Percentiles rank a stretch among this genome's conserved stretches.
These are phyloP conservation scores for Sander lucioperca DNA, from an alignment of 2,113 vertebrate genomes.

Conservation along the genomic window DNA sequence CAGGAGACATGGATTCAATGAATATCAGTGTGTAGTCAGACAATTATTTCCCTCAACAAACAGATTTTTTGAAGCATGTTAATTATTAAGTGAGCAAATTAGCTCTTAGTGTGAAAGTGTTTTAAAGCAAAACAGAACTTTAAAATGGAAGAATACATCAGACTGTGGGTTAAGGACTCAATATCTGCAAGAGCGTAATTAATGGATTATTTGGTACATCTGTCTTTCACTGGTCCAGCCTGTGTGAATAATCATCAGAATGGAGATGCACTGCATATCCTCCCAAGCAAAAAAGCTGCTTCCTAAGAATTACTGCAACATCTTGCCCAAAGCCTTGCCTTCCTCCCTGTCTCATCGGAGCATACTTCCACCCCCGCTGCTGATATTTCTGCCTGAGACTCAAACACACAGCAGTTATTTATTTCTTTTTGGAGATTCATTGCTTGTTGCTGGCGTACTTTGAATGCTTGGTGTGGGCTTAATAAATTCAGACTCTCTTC, in stretches of 20 bases:
- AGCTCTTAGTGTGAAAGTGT: background rate
- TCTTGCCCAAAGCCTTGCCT: conserved; percentile 54
- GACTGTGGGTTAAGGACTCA: background rate
- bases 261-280: conserved; percentile 17
- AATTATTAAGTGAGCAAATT: background rate
- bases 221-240: background rate
- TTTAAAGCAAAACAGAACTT: background rate
- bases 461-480: conserved; percentile 68
- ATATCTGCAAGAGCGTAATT: background rate
- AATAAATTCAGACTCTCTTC: conserved; percentile 72
- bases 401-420: conserved; percentile 67
- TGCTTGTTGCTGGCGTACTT: conserved; percentile 62
- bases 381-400: conserved; percentile 51
- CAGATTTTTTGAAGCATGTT: too few relatives aligned
- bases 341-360: conserved; percentile 36
- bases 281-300: conserved; percentile 52
- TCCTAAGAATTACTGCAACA: conserved; percentile 56
- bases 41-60: too few relatives aligned
- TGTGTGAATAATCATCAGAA: conserved; percentile 25
- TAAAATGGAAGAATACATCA: background rate
- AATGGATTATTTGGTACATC: background rate
- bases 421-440: conserved; percentile 74
- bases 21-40: too few relatives aligned
- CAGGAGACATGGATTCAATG: too few relatives aligned
- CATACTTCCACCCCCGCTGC: conserved; percentile 51